Percentiles rank a stretch among this genome's conserved stretches.
These are phyloP conservation scores for Scyliorhinus canicula DNA, from an alignment of 2,797 vertebrate genomes.

Conservation along the genomic window DNA sequence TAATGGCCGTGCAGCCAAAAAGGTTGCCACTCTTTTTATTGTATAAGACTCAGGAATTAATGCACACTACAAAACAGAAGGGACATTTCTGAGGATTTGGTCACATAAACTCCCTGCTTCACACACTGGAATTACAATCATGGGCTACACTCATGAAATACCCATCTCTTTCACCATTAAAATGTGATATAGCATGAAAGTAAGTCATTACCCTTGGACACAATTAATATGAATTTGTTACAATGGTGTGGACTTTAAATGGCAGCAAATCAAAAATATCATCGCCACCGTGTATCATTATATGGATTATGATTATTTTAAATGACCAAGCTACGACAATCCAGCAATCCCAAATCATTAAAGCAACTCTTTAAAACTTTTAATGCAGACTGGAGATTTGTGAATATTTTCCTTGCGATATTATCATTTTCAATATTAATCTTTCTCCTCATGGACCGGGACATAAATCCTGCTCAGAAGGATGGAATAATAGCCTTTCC, in stretches of 20 bases:
- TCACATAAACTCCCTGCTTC: slow-evolving; percentile 39
- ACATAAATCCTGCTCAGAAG: not conserved
- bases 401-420: not conserved
- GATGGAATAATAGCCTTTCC: not conserved
- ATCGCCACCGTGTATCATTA: not conserved
- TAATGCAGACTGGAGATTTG: not conserved
- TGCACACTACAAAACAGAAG: slow-evolving; percentile 41
- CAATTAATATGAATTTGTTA: not conserved
- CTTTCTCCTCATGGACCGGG: not conserved
- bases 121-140: slow-evolving; percentile 34
- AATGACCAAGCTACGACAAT: not conserved
- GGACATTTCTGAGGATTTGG: slow-evolving; percentile 44
- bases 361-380: not conserved
- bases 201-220: not conserved
- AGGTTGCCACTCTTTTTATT: slow-evolving; percentile 44
- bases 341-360: not conserved
- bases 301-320: slow-evolving; percentile 2
- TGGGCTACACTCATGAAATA: not conserved
- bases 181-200: not conserved
- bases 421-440: not conserved
- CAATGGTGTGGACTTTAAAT: not conserved
- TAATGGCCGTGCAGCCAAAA: slow-evolving; percentile 46
- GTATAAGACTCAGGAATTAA: slow-evolving; percentile 44
- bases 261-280: not conserved
- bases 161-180: not conserved